Conservation (phyloP, 2,888 invertebrate species). For the Polylopha cassiicola region DNA sequence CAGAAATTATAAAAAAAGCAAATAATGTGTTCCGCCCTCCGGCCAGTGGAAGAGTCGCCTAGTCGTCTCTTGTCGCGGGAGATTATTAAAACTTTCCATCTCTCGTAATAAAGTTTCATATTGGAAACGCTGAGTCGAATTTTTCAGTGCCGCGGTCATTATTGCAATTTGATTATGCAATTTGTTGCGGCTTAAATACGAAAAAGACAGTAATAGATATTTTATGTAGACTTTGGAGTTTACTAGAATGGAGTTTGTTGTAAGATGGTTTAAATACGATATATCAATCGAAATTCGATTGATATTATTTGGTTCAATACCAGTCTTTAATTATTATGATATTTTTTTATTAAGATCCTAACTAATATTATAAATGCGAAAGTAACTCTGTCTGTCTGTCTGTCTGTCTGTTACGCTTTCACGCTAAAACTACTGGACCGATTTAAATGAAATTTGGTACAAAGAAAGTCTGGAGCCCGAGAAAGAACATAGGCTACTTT, state of each 20-base stretch:
- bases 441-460: too few relatives aligned
- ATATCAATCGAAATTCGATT: too few relatives aligned
- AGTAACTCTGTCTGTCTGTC: too few relatives aligned
- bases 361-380: too few relatives aligned
- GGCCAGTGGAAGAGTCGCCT: slow-evolving; percentile 33
- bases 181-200: background rate
- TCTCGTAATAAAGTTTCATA: slow-evolving; percentile 41
- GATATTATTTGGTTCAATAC: too few relatives aligned
- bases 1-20: slow-evolving; percentile 31
- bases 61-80: slow-evolving; percentile 40
- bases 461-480: too few relatives aligned
- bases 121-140: slow-evolving; percentile 27
- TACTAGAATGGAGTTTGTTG: background rate
- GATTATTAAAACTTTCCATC: slow-evolving; percentile 62
- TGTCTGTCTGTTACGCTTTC: too few relatives aligned
- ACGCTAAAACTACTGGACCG: too few relatives aligned
- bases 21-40: slow-evolving; percentile 36
- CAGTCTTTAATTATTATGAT: too few relatives aligned
- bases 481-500: too few relatives aligned
- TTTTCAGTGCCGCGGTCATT: slow-evolving; percentile 23
- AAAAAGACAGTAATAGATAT: background rate
- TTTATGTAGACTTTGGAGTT: background rate
- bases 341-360: too few relatives aligned
- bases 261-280: too few relatives aligned
- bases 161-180: slow-evolving; percentile 19